These are phyloP conservation scores for Temnothorax rugatulus DNA, from an alignment of 2,888 invertebrate species.

Conservation along the genomic window DNA sequence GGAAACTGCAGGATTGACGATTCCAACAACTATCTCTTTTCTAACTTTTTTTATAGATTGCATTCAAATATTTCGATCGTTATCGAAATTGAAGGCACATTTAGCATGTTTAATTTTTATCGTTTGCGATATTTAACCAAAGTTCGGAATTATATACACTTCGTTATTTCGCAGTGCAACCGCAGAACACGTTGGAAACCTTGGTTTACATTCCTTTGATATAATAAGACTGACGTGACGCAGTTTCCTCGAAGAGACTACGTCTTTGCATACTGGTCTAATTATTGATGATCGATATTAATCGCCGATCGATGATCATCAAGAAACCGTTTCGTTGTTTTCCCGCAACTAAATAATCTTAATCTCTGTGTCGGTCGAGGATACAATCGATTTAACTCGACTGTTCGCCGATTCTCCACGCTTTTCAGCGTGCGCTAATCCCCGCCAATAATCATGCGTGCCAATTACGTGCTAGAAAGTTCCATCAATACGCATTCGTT, in stretches of 20 bases:
- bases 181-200: neutral
- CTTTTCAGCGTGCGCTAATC: constrained; percentile 25
- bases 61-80: neutral
- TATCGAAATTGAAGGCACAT: neutral
- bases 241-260: constrained; percentile 18
- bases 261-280: constrained; percentile 37
- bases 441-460: constrained; percentile 50
- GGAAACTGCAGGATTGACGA: neutral
- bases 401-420: constrained; percentile 34
- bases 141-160: neutral
- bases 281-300: constrained; percentile 19
- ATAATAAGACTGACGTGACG: constrained; percentile 44
- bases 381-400: constrained; percentile 45
- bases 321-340: constrained; percentile 24
- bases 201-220: constrained; percentile 40
- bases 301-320: neutral
- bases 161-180: neutral
- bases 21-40: neutral
- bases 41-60: neutral
- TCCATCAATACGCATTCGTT: constrained; percentile 49
- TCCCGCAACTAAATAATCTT: constrained; percentile 10
- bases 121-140: neutral
- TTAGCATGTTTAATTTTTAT: neutral
- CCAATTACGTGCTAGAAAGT: constrained; percentile 54
- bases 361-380: constrained; percentile 22